Base-by-base conservation (phyloP, 35 echinoderm and acorn worm species). In the Diadema setosum region DNA sequence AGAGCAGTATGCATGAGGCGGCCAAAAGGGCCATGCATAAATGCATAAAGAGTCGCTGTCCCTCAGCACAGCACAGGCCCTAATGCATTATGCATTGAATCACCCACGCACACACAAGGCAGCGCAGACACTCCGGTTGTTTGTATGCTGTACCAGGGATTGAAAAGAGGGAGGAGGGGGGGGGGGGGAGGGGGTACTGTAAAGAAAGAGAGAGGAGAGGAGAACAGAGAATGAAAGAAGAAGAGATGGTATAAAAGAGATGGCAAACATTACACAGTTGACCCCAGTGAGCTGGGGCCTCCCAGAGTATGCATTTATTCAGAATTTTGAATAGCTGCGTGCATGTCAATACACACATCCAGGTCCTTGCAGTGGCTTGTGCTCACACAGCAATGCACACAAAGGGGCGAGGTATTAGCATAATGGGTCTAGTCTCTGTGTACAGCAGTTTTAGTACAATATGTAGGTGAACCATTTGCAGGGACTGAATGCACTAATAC, bases 71-170 rank as follows among this genome's bases (percentile, higher is more conserved):
- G 70, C 70, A 42, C 39, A 40, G 33, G 23, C 23, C 70, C 23
- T 76, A 40, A 76, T 76, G 70, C 70, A 76, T 76, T 76, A 76
- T 76, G 70, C 70, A 76, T 76, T n/a, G 36, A 65, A 65, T 65
- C 23, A 65, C 61, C 24, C 61, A 65, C 61, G 0, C 61, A 65
- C 24, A 65, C 12, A 16, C 12, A 16, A 55, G 12, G 21, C 21
- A 55, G 0, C 14, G 49, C 12, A 55, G 49, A 2, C 49, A 16
- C 12, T 55, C 58, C n/a, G 9, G 20, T 59, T 65, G 23, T 65
- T 26, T 65, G 61, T 24, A n/a, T 24, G 24, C 23, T 32, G 70
- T 40, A 76, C 23, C 8, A 1, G 24, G 0, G 31, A 18, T 24
- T 25, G 31, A 11, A 67, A 20, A 67, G 18, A 67, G 33, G 43